phyloP scores from a whole-genome alignment of 2,113 vertebrate species.

The Coracopsis vasa region DNA sequence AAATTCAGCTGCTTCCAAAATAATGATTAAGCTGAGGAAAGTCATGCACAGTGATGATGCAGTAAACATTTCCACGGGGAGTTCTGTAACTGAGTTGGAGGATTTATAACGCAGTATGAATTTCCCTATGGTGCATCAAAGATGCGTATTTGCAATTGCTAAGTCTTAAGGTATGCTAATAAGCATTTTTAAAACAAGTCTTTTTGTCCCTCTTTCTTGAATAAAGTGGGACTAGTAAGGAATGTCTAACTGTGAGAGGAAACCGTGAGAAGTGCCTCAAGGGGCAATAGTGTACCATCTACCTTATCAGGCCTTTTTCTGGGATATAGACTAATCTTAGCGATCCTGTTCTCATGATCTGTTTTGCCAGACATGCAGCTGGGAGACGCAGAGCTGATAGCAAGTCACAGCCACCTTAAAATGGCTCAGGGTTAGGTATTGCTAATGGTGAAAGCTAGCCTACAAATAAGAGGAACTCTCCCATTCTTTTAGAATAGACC shows the following conservation, averaged over 20 bases:
- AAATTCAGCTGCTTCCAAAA: conserved; percentile 1
- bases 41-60: neutral
- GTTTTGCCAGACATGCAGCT: neutral
- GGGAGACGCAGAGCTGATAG: neutral
- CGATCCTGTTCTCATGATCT: neutral
- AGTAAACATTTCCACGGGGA: neutral
- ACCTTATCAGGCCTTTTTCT: neutral
- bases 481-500: neutral
- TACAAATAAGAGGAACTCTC: neutral
- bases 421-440: neutral
- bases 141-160: neutral
- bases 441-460: neutral
- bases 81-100: neutral
- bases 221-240: neutral
- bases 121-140: neutral
- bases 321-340: neutral
- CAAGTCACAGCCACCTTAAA: neutral
- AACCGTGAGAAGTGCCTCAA: neutral
- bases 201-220: neutral
- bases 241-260: neutral
- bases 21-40: neutral
- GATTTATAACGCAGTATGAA: neutral
- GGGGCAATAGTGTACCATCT: neutral
- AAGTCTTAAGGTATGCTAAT: neutral
- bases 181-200: neutral